phyloP scores from a whole-genome alignment of 30 jellyfish, hydroid and myxozoan species.

The Pseudorhiza aurosa region DNA sequence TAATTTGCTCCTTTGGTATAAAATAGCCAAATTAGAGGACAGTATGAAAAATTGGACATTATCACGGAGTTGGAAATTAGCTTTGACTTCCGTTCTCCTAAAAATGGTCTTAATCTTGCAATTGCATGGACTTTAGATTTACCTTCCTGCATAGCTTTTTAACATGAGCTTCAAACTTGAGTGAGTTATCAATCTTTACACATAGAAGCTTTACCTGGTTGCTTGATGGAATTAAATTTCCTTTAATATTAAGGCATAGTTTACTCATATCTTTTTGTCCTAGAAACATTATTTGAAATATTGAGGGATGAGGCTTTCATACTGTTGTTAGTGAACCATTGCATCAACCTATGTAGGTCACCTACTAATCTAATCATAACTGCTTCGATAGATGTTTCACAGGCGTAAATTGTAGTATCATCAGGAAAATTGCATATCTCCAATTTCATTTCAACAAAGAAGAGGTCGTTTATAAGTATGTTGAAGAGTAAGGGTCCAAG shows the following conservation, averaged over 20 bases:
- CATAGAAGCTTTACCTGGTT: neutral
- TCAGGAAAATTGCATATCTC: no score
- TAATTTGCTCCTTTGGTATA: slow-evolving; percentile 30
- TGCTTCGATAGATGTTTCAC: neutral
- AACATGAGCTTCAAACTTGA: neutral
- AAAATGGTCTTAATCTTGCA: slow-evolving; percentile 4
- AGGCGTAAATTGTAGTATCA: no score
- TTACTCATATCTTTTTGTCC: neutral
- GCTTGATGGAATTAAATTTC: neutral
- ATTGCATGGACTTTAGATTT: neutral
- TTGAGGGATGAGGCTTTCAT: neutral
- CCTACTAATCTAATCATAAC: neutral
- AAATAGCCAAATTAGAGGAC: slow-evolving; percentile 32
- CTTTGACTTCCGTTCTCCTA: slow-evolving; percentile 20
- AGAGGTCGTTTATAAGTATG: no score
- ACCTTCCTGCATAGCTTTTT: neutral
- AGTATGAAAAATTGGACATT: neutral
- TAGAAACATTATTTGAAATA: neutral
- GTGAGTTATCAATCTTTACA: neutral
- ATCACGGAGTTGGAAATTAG: slow-evolving; percentile 7
- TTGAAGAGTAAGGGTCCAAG: no score
- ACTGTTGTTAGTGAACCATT: neutral
- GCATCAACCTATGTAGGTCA: neutral
- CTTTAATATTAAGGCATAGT: neutral
- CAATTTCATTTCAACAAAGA: no score